Conservation (phyloP, 2,113 vertebrate species). For the Malaclemys terrapin region DNA sequence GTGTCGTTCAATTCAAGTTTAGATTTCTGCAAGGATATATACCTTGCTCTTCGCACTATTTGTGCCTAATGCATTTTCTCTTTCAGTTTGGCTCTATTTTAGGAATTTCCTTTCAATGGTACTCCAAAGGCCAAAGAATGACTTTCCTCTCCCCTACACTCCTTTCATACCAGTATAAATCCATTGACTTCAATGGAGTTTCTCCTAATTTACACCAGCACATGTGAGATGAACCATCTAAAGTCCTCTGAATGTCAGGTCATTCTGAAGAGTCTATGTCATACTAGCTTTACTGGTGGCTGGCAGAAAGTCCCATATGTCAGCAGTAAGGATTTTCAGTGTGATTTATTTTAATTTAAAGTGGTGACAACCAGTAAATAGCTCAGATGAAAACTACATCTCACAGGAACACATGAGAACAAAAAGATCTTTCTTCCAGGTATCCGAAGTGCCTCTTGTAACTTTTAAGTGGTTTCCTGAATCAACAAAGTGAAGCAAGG, state of each 20-base stretch:
- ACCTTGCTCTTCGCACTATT: neutral
- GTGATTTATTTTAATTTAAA: slow-evolving; percentile 37
- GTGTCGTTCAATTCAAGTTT: neutral
- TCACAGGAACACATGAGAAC: slow-evolving; percentile 30
- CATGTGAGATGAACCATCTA: neutral
- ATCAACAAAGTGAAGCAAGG: neutral
- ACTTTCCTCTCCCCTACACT: neutral
- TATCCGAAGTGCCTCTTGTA: neutral
- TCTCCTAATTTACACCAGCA: neutral
- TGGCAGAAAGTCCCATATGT: neutral
- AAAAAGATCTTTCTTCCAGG: slow-evolving; percentile 46
- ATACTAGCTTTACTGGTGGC: neutral
- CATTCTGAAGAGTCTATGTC: neutral
- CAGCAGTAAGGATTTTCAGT: slow-evolving; percentile 12
- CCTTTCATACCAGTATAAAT: neutral
- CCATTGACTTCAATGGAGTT: neutral
- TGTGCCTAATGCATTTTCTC: neutral
- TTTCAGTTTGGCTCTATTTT: neutral
- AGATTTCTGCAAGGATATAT: neutral
- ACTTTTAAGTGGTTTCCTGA: slow-evolving; percentile 25
- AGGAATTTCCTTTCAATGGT: neutral
- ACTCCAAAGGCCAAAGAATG: neutral
- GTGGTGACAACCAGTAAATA: slow-evolving; percentile 18
- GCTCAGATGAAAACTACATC: slow-evolving; percentile 47
- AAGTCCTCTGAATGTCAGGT: neutral